phyloP scores from a whole-genome alignment of 2,888 invertebrate species.

The Cataglyphis altisquamis region DNA sequence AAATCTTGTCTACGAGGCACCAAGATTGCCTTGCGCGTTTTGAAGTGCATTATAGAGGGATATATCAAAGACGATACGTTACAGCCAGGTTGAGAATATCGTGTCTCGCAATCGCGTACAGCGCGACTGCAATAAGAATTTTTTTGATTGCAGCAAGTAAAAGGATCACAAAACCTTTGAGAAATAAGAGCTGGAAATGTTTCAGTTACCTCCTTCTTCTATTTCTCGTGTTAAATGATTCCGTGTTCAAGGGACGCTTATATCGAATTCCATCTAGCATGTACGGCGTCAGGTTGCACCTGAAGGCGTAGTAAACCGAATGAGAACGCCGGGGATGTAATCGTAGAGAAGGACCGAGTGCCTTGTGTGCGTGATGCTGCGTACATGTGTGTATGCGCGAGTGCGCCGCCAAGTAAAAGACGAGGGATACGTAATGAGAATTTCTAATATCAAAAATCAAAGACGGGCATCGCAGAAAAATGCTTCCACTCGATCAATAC shows the following conservation, averaged over 20 bases:
- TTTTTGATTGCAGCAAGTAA: conserved; percentile 14
- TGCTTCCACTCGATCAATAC: conserved; percentile 34
- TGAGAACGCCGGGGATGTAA: conserved; percentile 48
- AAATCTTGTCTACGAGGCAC: conserved; percentile 33
- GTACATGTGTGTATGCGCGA: neutral
- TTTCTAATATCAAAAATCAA: conserved; percentile 54
- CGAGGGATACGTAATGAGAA: conserved; percentile 51
- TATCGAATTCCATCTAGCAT: conserved; percentile 57
- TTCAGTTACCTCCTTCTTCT: conserved; percentile 39
- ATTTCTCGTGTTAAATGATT: conserved; percentile 53
- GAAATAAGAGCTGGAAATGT: conserved; percentile 54
- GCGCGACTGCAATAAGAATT: conserved; percentile 32
- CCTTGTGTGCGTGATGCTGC: neutral
- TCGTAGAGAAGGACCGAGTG: conserved; percentile 39
- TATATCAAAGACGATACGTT: conserved; percentile 45
- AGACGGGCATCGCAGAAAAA: conserved; percentile 29
- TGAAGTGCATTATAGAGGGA: conserved; percentile 33
- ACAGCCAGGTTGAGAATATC: conserved; percentile 20
- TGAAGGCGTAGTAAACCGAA: conserved; percentile 56
- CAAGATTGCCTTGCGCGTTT: conserved; percentile 36
- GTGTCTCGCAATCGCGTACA: conserved; percentile 5
- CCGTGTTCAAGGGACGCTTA: conserved; percentile 56
- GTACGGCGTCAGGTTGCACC: conserved; percentile 56
- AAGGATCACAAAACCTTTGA: conserved; percentile 47
- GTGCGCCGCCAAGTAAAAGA: conserved; percentile 46